Base-by-base conservation (phyloP, 1,140 invertebrate species). In the Teleogryllus occipitalis region DNA sequence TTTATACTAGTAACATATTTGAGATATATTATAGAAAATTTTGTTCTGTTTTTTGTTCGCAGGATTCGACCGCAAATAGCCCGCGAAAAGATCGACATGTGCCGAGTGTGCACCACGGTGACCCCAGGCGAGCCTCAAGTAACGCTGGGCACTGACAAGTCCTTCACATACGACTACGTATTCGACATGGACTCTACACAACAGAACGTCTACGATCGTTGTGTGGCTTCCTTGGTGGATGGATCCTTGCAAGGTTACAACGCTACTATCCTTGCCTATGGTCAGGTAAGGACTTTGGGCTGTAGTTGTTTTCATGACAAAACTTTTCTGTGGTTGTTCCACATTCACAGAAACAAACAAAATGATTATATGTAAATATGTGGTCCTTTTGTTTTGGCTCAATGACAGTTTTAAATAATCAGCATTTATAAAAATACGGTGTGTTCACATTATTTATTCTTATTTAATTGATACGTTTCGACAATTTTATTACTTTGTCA, bases 141-240 rank as follows among this genome's bases (percentile, higher is more conserved):
- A 3, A 93, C 96, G 80, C 89, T 99, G 8, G 97, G 97, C 75
- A 93, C 94, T 21, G 97, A 99, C 86, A 95, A 97, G 84, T 93
- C 94, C 54, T 99, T 99, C 88, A 99, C 98, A 8, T 99, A 98
- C 86, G 97, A 99, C 87, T 93, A 95, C 88, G 97, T 99, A 7
- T 97, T 98, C 85, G 95, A 97, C 85, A 92, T 90, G 8, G 88
- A 89, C 76, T 95, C 97, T 85, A 84, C 89, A 82, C 92, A 96
- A 89, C 85, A 93, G 76, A 88, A 90, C 21, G 88, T 99, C 46
- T 99, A 98, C 85, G 90, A 93, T n/a, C 90, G 89, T 0, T 97
- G 95, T 85, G 96, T 98, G 46, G 89, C 92, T 73, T 89, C 91
- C 46, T 89, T 99, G 7, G 93, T 99, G 47, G 92, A 95, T 80